Percentiles rank a stretch among this genome's conserved stretches.
phyloP scores from a whole-genome alignment of 2,797 vertebrate species.

The Melanotaenia boesemani region DNA sequence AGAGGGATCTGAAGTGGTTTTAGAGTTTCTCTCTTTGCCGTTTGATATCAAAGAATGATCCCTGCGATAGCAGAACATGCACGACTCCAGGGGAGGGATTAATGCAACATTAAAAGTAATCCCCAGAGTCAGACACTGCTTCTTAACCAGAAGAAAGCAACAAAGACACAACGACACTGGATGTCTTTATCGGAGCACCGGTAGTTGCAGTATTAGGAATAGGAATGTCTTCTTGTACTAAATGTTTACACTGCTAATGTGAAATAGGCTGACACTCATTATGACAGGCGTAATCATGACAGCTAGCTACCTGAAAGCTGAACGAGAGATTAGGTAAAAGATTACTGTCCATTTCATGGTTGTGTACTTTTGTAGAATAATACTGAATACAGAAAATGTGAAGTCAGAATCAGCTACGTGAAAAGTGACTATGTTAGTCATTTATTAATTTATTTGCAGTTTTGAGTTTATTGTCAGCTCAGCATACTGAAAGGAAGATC shows the following conservation, averaged over 20 bases:
- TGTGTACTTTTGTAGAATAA: constrained; percentile 43
- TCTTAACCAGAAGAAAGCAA: constrained; percentile 63
- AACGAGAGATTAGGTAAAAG: constrained; percentile 64
- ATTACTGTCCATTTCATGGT: constrained; percentile 59
- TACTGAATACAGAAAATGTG: constrained; percentile 39
- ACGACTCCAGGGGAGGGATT: constrained; percentile 82
- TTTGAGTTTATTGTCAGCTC: constrained; percentile 32
- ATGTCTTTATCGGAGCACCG: constrained; percentile 60
- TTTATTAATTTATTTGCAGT: constrained; percentile 19
- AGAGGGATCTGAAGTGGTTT: constrained; percentile 79
- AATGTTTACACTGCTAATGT: constrained; percentile 75
- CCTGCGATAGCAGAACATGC: constrained; percentile 80
- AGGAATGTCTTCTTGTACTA: constrained; percentile 50
- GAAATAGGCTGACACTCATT: constrained; percentile 65
- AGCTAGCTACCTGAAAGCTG: constrained; percentile 59
- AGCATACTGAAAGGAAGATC: constrained; percentile 16
- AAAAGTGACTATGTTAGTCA: constrained; percentile 19
- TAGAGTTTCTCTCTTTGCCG: constrained; percentile 76
- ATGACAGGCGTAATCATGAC: constrained; percentile 66
- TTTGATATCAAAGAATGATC: constrained; percentile 85
- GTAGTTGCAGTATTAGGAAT: constrained; percentile 61
- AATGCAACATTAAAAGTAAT: constrained; percentile 79
- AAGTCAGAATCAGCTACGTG: constrained; percentile 40
- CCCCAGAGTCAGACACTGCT: constrained; percentile 77
- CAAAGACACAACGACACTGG: constrained; percentile 56